Evolutionary conservation across 2,113 vertebrate species (phyloP).

Genomic region (Origma solitaria): DNA sequence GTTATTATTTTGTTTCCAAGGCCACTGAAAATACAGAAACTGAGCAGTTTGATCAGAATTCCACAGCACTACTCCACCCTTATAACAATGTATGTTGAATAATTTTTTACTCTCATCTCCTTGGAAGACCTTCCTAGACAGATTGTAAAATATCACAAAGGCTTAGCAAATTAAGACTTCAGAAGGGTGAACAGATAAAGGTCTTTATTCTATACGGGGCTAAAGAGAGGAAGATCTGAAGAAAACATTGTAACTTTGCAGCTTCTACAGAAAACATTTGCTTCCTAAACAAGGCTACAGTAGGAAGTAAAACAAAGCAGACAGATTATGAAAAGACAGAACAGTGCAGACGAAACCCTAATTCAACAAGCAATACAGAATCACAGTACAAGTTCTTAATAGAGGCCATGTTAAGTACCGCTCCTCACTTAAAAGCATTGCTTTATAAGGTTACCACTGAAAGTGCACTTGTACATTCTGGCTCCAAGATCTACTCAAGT

Average conservation of each 20-base stretch:
- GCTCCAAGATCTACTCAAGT: conserved; percentile 12
- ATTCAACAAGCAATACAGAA: not conserved
- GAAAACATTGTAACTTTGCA: not conserved
- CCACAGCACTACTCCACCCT: not conserved
- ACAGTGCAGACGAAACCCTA: not conserved
- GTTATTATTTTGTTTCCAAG: not conserved
- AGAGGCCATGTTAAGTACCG: not conserved
- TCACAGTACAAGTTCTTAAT: not conserved
- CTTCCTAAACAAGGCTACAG: not conserved
- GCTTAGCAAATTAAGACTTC: not conserved
- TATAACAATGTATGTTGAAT: not conserved
- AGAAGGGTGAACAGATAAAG: not conserved
- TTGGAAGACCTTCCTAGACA: not conserved
- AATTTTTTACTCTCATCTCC: not conserved
- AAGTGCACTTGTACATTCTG: not conserved
- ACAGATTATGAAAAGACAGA: not conserved
- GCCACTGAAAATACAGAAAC: not conserved
- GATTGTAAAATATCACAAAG: not conserved
- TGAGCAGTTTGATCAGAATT: not conserved
- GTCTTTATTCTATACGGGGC: not conserved
- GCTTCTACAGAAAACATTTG: not conserved
- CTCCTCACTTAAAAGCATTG: conserved; percentile 21
- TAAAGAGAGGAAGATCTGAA: not conserved
- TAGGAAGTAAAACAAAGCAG: not conserved
- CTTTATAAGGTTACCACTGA: conserved; percentile 50